Evolutionary conservation across 2,113 vertebrate species (phyloP), one percentile per base, ranked within the genome.

Genomic region (Pelmatolapia mariae): DNA sequence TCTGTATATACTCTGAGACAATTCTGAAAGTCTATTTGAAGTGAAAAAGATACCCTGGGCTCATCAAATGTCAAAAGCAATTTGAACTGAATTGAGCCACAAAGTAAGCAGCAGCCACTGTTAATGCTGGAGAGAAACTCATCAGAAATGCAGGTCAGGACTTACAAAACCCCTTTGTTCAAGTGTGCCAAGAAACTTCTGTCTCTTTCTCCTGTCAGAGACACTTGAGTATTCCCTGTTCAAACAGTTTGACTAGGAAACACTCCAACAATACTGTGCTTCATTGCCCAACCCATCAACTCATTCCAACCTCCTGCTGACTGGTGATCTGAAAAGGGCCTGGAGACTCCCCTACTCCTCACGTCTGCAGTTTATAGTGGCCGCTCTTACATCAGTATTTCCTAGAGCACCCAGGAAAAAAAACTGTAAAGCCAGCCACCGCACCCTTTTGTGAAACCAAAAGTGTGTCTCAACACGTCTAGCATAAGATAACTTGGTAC

Each of bases 191-290:
- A 90, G 81, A 87, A 93, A 87, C 85, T 88, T 92, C 61, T 83
- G 81, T 91, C 86, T 92, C 50, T 79, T 66, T 81, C 80, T 89
- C 54, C 85, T 87, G 47, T 91, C 86, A 92, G 73, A 93, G 80
- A 71, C 66, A 66, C 89, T 87, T 29, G 71, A 89, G 89, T 66
- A 83, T 88, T 89, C 86, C 73, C 54, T 81, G 71, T 89, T 92
- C 87, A 87, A 89, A 91, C 73, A 52, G 80, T 82, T 89, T 86
- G 81, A n/a, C 31, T 88, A 91, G 90, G 87, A 92, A 91, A 71
- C 47, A 40, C 68, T 91, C 90, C 82, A 91, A 33, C 68, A 83
- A 54, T n/a, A 71, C 61, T 83, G 76, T 56, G 87, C 76, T 63
- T 83, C 83, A 86, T 22, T 83, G 80, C 84, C 73, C 89, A 80